Base-by-base conservation (phyloP, 2,888 invertebrate species). In the Neoitamus cyanurus region DNA sequence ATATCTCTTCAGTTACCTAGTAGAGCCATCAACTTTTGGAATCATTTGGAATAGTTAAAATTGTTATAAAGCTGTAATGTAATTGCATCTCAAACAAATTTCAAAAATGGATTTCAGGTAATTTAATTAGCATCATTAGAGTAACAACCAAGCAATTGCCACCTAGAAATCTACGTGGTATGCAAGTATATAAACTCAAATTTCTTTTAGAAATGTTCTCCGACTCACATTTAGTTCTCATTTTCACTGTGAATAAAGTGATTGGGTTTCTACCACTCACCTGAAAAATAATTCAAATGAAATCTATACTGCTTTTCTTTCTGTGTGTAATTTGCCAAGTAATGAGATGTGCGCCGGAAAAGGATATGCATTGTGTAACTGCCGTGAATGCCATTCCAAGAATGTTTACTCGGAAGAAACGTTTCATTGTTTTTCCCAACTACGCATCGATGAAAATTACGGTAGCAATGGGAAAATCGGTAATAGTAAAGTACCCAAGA, bases 391-490 rank as follows among this genome's bases (percentile, higher is more conserved):
- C 87, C 0, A 83, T 89, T 36, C 88, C 89, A 7, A 88, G 89
- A 2, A 86, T 90, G 6, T 90, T 90, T 82, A 88, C 88, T n/a
- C 88, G 90, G 0, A 88, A 87, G 28, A 89, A 88, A 72, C 88
- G 90, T 2, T 90, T 90, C 86, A 86, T 90, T 25, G 83, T 90
- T 0, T 88, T 90, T 82, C 89, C 90, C 0, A 88, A 88, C 36
- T 90, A 90, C 9, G 86, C 89, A 0, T 87, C 88, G 36, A 86
- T 90, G 0, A 90, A 90, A 84, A 89, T 90, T 30, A 90, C 90
- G 0, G 85, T 88, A 0, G 87, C 87, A 0, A 7, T 89, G 0
- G 88, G 88, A 46, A 90, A 90, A 84, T 87, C 88, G 2, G 77
- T 90, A 0, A 84, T 90, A 30, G 88, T 89, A 0, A 48, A 75